These are phyloP conservation scores for fruit fly (Drosophila melanogaster) DNA, from an alignment of 1,140 invertebrate genomes.

Conservation along the genomic window DNA sequence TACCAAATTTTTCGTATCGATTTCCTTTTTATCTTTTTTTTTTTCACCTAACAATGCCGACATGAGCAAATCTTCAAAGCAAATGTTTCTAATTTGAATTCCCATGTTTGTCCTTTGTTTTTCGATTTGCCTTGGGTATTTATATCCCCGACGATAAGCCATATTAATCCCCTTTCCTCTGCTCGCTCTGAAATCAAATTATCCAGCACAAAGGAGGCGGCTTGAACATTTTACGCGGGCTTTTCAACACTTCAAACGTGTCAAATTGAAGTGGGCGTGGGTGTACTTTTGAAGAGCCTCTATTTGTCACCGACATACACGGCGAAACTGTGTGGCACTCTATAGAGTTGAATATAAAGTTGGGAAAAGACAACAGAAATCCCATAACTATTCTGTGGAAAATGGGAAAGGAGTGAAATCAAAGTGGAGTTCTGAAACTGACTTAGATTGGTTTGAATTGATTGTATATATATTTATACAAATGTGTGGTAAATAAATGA, in stretches of 20 bases:
- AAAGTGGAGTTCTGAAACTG: conserved; percentile 2
- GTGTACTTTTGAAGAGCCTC: conserved; percentile 22
- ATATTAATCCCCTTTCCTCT: conserved; percentile 51
- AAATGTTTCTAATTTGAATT: background rate
- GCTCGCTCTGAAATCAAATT: conserved; percentile 41
- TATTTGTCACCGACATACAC: conserved; percentile 43
- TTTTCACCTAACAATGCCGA: too few relatives aligned
- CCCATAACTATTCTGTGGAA: background rate
- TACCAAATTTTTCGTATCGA: too few relatives aligned
- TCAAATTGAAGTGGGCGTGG: conserved; percentile 54
- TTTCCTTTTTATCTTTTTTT: background rate
- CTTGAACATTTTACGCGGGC: conserved; percentile 40
- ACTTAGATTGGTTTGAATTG: background rate
- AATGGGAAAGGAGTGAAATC: background rate
- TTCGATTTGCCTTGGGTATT: conserved; percentile 38
- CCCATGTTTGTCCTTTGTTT: conserved; percentile 1
- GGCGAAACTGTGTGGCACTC: background rate
- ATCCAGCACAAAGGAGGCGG: conserved; percentile 28
- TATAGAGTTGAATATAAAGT: conserved; percentile 13
- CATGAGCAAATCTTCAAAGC: background rate
- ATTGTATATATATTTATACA: background rate
- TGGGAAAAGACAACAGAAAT: background rate
- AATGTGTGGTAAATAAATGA: too few relatives aligned
- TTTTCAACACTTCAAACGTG: conserved; percentile 62
- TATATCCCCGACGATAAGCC: conserved; percentile 33